Conservation (phyloP, 2,797 vertebrate species). For the Miichthys miiuy region DNA sequence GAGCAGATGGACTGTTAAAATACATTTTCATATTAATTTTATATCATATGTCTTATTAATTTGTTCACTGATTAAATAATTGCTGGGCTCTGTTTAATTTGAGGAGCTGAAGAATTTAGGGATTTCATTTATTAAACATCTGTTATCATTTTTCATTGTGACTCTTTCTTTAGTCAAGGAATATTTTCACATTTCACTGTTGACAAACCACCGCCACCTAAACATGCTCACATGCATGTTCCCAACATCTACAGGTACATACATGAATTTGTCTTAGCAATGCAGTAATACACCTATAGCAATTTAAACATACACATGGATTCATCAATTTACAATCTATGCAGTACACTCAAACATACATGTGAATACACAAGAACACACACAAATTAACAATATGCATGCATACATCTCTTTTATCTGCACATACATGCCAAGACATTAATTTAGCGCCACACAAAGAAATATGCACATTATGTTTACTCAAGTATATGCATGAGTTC, state of each 20-base stretch:
- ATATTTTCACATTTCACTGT: background rate
- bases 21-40: conserved; percentile 64
- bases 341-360: background rate
- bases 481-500: background rate
- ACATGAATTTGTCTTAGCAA: background rate
- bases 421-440: background rate
- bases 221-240: background rate
- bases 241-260: background rate
- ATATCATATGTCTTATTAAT: conserved; percentile 73
- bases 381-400: background rate
- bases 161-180: background rate
- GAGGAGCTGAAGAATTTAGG: conserved; percentile 9
- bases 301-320: conserved; percentile 7
- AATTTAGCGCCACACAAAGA: too few species aligned
- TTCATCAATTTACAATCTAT: background rate
- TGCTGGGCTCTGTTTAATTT: conserved; percentile 37
- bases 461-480: background rate
- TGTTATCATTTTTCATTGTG: background rate
- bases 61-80: conserved; percentile 52
- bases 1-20: conserved; percentile 73
- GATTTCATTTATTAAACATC: conserved; percentile 30
- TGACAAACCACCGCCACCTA: background rate
- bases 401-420: background rate
- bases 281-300: background rate
- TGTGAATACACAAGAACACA: background rate